phyloP scores from a whole-genome alignment of 2,113 vertebrate genomes.

The Eolophus roseicapilla region DNA sequence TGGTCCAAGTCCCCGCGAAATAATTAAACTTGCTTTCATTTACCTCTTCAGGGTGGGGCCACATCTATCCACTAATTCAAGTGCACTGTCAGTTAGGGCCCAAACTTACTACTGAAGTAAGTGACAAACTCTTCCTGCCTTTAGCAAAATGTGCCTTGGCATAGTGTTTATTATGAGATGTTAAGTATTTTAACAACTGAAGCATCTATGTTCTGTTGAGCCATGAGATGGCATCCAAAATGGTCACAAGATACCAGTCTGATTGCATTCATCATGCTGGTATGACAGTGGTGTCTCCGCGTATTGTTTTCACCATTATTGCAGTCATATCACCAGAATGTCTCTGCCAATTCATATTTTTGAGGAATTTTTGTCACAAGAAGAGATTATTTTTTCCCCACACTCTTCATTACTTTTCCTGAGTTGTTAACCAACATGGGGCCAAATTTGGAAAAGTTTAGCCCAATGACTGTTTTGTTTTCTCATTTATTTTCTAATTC shows the following conservation, averaged over 20 bases:
- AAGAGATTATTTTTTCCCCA: neutral
- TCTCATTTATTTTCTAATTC: neutral
- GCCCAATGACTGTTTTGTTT: neutral
- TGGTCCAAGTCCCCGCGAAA: neutral
- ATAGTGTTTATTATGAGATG: neutral
- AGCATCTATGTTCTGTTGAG: neutral
- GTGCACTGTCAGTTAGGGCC: neutral
- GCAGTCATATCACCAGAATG: neutral
- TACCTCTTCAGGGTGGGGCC: neutral
- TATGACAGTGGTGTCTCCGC: neutral
- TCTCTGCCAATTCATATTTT: constrained; percentile 12
- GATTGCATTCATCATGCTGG: neutral
- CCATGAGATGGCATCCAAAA: constrained; percentile 2
- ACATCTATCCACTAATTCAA: neutral
- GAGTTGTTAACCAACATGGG: neutral
- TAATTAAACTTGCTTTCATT: neutral
- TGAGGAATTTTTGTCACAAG: neutral
- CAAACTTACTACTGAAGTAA: neutral
- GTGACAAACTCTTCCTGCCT: neutral
- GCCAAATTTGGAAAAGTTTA: neutral
- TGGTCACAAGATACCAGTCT: neutral
- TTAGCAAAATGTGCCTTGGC: neutral
- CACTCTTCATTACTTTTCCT: neutral
- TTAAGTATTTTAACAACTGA: constrained; percentile 11
- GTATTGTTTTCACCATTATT: constrained; percentile 29